Evolutionary conservation across 2,113 vertebrate species (phyloP).

Genomic region (Melospiza georgiana): DNA sequence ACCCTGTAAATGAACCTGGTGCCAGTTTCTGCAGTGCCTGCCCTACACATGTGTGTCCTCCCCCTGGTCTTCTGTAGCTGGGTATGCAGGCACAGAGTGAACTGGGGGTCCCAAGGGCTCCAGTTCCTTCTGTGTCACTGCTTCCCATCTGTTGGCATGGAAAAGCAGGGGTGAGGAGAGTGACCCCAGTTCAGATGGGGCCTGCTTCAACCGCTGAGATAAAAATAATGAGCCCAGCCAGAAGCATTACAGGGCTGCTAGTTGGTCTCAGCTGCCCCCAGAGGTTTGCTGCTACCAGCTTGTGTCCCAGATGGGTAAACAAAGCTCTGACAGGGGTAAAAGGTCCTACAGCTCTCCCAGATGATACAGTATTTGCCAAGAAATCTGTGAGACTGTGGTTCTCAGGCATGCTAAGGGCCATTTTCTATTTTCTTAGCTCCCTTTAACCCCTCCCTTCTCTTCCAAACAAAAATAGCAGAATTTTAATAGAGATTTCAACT

Average conservation of each 20-base stretch:
- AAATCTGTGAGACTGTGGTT: slow-evolving; percentile 10
- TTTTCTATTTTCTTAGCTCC: slow-evolving; percentile 15
- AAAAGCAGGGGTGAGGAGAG: neutral
- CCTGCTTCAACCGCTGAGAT: neutral
- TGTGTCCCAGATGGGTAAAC: neutral
- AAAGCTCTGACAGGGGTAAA: neutral
- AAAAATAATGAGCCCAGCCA: neutral
- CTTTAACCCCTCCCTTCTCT: slow-evolving; percentile 36
- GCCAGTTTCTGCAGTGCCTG: neutral
- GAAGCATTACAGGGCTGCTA: neutral
- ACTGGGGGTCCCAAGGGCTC: neutral
- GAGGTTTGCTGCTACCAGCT: slow-evolving; percentile 21
- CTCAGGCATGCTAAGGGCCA: slow-evolving; percentile 5
- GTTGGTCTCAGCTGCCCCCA: neutral
- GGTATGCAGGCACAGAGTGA: neutral
- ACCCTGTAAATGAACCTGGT: neutral
- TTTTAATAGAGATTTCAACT: slow-evolving; percentile 3
- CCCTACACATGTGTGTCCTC: rapidly evolving
- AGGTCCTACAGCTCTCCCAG: neutral
- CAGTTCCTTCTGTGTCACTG: neutral
- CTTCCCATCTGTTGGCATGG: neutral
- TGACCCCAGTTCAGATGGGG: neutral
- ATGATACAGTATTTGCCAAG: neutral
- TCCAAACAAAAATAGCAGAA: slow-evolving; percentile 18
- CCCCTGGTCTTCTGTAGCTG: neutral